Conservation (phyloP, 2,888 invertebrate species). For the Hyppa rectilinea region DNA sequence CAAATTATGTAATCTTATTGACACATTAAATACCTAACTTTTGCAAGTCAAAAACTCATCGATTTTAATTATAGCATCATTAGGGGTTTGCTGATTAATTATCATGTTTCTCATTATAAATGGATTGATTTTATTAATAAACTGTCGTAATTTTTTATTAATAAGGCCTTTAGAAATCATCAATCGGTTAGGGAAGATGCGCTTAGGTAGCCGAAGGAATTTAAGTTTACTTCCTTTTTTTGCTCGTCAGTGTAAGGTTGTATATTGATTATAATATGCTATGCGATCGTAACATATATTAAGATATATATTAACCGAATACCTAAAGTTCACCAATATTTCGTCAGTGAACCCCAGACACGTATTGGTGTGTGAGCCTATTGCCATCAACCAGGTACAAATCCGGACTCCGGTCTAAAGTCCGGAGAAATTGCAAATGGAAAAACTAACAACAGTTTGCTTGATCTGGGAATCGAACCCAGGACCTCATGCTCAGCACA, state of each 20-base stretch:
- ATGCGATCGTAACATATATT: background rate
- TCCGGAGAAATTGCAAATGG: too few relatives aligned
- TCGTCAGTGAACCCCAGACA: too few relatives aligned
- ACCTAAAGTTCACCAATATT: too few relatives aligned
- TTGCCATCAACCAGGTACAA: too few relatives aligned
- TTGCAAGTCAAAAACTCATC: slow-evolving; percentile 14
- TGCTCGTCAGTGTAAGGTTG: background rate
- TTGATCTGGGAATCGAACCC: too few relatives aligned
- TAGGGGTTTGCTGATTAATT: slow-evolving; percentile 1
- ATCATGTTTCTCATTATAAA: background rate
- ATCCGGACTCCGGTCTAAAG: too few relatives aligned
- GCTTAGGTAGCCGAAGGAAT: background rate
- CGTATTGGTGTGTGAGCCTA: too few relatives aligned
- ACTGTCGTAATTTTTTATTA: background rate
- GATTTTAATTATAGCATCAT: slow-evolving; percentile 15
- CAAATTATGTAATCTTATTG: slow-evolving; percentile 30
- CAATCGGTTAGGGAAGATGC: background rate
- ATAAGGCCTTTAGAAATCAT: background rate
- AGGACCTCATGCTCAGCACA: too few relatives aligned
- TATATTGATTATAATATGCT: background rate
- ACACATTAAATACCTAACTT: slow-evolving; percentile 32
- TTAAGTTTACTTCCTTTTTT: background rate
- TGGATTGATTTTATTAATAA: background rate
- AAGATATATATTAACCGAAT: background rate
- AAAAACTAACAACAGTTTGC: too few relatives aligned